Conservation (phyloP, 2,888 invertebrate species). For the Cabera pusaria region DNA sequence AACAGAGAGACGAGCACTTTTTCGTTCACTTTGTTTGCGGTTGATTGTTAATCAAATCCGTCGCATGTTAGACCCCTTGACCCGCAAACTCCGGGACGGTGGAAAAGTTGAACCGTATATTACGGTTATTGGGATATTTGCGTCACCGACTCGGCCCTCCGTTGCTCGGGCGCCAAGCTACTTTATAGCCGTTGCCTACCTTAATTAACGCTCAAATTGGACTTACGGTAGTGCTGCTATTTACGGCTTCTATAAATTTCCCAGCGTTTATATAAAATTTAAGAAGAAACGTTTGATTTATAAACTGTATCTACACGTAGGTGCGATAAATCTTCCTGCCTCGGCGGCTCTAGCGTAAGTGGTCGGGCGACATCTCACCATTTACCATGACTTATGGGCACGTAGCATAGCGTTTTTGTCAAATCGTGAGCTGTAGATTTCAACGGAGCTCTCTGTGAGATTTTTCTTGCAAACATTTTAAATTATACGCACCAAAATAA, state of each 20-base stretch:
- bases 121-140: conserved; percentile 36
- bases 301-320: conserved; percentile 55
- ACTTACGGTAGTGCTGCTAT: conserved; percentile 22
- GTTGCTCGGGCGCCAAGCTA: conserved; percentile 23
- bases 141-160: conserved; percentile 28
- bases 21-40: conserved; percentile 31
- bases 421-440: conserved; percentile 44
- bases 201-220: conserved; percentile 38
- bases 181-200: conserved; percentile 30
- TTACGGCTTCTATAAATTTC: conserved; percentile 20
- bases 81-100: conserved; percentile 36
- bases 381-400: conserved; percentile 56
- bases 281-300: conserved; percentile 41
- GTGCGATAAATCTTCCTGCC: conserved; percentile 52
- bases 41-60: conserved; percentile 42
- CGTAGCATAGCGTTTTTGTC: conserved; percentile 52
- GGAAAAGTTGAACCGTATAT: conserved; percentile 39
- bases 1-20: conserved; percentile 19
- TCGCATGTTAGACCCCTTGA: conserved; percentile 36
- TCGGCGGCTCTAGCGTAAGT: conserved; percentile 53
- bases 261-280: conserved; percentile 27
- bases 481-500: conserved; percentile 8
- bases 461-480: conserved; percentile 22
- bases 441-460: conserved; percentile 33
- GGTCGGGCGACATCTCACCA: conserved; percentile 49